Evolutionary conservation across 2,113 vertebrate species (phyloP).

Genomic region (Galemys pyrenaicus): DNA sequence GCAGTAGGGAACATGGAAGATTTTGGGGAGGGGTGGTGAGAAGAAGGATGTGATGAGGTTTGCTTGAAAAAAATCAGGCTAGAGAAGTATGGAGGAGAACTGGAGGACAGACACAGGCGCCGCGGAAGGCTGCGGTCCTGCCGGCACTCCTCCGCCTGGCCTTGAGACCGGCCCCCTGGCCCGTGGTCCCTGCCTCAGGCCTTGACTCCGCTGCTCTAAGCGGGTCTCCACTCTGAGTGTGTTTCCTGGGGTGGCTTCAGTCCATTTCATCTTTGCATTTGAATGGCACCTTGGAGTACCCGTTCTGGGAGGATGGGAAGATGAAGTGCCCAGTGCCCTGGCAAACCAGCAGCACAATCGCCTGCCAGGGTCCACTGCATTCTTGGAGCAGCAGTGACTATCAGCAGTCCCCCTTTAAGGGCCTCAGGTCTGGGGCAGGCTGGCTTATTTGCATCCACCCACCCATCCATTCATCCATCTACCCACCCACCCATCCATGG

Average conservation of each 20-base stretch:
- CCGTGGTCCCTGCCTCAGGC: background rate
- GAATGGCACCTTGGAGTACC: background rate
- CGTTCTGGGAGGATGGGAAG: background rate
- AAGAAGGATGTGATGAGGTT: background rate
- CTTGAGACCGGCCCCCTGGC: background rate
- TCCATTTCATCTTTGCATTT: background rate
- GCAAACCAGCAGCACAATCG: background rate
- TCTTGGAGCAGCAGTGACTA: background rate
- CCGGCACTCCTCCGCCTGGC: background rate
- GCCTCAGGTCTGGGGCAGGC: background rate
- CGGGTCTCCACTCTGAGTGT: background rate
- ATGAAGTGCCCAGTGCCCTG: fast-evolving
- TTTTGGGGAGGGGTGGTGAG: fast-evolving
- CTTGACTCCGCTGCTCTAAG: background rate
- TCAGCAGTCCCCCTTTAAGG: background rate
- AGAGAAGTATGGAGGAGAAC: background rate
- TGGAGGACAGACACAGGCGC: background rate
- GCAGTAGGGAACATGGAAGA: background rate
- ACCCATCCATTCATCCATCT: too few relatives aligned
- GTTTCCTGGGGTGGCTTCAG: background rate
- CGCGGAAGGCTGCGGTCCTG: too few relatives aligned
- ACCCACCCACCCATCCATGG: background rate
- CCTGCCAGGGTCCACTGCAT: background rate
- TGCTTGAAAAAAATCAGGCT: background rate
- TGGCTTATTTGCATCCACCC: background rate